Evolutionary conservation across 2,888 invertebrate genomes (phyloP).

Genomic region (Stomorhina lunata): DNA sequence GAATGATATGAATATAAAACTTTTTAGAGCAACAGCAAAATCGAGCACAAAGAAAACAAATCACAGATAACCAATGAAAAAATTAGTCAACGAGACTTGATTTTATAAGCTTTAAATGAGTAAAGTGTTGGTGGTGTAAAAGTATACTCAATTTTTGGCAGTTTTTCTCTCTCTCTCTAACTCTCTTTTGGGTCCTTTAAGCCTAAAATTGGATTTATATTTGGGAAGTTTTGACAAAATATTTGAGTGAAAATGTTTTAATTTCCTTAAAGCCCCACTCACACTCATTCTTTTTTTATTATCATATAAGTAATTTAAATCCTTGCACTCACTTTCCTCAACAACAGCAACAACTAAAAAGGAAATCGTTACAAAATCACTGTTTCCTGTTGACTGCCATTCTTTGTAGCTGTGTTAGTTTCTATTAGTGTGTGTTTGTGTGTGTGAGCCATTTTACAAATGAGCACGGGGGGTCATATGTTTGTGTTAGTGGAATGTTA

Average conservation of each 20-base stretch:
- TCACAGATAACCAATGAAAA: slow-evolving; percentile 81
- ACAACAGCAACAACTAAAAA: background rate
- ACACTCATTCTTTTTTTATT: background rate
- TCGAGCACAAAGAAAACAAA: slow-evolving; percentile 69
- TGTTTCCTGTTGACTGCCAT: slow-evolving; percentile 52
- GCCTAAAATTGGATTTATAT: no score
- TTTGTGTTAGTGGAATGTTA: slow-evolving; percentile 43
- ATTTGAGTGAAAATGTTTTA: slow-evolving; percentile 39
- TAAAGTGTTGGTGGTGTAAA: background rate
- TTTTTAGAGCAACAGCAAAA: slow-evolving; percentile 14
- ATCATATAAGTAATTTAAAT: slow-evolving; percentile 10
- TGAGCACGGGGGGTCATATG: slow-evolving; percentile 10
- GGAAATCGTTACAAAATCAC: slow-evolving; percentile 33
- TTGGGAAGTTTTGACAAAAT: background rate
- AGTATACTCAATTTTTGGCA: slow-evolving; percentile 16
- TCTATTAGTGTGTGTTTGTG: background rate
- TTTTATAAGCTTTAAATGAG: slow-evolving; percentile 72
- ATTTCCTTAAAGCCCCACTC: slow-evolving; percentile 25
- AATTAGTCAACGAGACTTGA: slow-evolving; percentile 80
- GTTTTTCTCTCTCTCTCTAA: background rate
- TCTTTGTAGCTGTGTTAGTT: slow-evolving; percentile 25
- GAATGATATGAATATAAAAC: slow-evolving; percentile 22
- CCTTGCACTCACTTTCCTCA: background rate
- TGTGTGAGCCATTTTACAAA: slow-evolving; percentile 25
- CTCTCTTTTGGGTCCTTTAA: background rate